phyloP scores from a whole-genome alignment of 2,888 invertebrate genomes.

The Eupeodes luniger region DNA sequence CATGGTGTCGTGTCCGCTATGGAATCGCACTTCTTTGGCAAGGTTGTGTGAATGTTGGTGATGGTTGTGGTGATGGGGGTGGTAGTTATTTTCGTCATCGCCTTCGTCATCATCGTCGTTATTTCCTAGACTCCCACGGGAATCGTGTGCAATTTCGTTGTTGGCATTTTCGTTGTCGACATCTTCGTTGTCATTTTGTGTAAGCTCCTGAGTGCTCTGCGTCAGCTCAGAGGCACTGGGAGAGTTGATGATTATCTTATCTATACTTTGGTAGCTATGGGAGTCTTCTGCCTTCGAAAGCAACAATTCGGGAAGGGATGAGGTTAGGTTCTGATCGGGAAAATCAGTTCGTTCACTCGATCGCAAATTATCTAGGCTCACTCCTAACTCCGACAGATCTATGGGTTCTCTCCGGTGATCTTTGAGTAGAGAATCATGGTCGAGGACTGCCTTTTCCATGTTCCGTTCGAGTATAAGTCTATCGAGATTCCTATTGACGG shows the following conservation, averaged over 20 bases:
- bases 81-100: slow-evolving; percentile 76
- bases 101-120: slow-evolving; percentile 59
- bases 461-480: slow-evolving; percentile 80
- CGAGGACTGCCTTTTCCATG: slow-evolving; percentile 80
- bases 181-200: slow-evolving; percentile 76
- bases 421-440: slow-evolving; percentile 83
- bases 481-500: slow-evolving; percentile 86
- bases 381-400: slow-evolving; percentile 86
- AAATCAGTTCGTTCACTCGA: slow-evolving; percentile 84
- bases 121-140: slow-evolving; percentile 71
- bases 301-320: slow-evolving; percentile 87
- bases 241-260: slow-evolving; percentile 82
- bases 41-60: slow-evolving; percentile 77
- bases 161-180: slow-evolving; percentile 80
- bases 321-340: slow-evolving; percentile 83
- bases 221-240: slow-evolving; percentile 82
- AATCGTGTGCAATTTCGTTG: slow-evolving; percentile 76
- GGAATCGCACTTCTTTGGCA: slow-evolving; percentile 83
- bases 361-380: slow-evolving; percentile 86
- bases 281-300: slow-evolving; percentile 82
- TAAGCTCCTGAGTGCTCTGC: slow-evolving; percentile 83
- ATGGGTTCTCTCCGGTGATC: slow-evolving; percentile 87
- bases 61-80: slow-evolving; percentile 75
- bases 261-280: slow-evolving; percentile 83
- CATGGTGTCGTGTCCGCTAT: slow-evolving; percentile 84